phyloP scores from a whole-genome alignment of 2,888 invertebrate genomes.

The Cryptosula pallasiana region DNA sequence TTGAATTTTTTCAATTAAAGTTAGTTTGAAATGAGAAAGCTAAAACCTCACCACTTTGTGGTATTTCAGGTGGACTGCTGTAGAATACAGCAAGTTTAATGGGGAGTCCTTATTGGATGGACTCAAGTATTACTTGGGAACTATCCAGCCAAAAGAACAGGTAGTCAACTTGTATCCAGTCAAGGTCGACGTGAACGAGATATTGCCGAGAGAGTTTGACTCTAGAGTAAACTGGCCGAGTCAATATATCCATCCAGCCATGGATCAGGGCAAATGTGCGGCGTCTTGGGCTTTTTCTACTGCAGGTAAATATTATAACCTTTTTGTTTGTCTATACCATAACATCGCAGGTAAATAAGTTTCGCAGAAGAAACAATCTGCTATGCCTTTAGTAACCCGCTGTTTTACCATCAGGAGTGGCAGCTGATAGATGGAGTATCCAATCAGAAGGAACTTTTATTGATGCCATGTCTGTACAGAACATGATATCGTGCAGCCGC shows the following conservation, averaged over 20 bases:
- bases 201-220: constrained; percentile 67
- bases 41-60: too few species aligned
- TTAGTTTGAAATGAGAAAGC: too few species aligned
- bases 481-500: constrained; percentile 75
- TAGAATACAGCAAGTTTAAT: constrained; percentile 78
- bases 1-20: too few species aligned
- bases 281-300: constrained; percentile 91
- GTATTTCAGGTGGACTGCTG: constrained; percentile 68
- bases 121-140: constrained; percentile 69
- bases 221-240: constrained; percentile 68
- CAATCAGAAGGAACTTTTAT: constrained; percentile 69
- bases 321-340: not conserved
- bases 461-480: constrained; percentile 75
- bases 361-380: not conserved
- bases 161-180: constrained; percentile 43
- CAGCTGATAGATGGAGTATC: constrained; percentile 65
- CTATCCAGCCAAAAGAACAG: constrained; percentile 58
- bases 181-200: constrained; percentile 32
- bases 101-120: constrained; percentile 77
- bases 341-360: not conserved
- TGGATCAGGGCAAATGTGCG: constrained; percentile 68
- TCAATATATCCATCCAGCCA: constrained; percentile 64
- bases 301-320: constrained; percentile 53
- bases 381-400: not conserved
- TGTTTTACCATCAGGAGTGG: constrained; percentile 35